Evolutionary conservation across 2,888 invertebrate species (phyloP).

Genomic region (Megamerina dolium): DNA sequence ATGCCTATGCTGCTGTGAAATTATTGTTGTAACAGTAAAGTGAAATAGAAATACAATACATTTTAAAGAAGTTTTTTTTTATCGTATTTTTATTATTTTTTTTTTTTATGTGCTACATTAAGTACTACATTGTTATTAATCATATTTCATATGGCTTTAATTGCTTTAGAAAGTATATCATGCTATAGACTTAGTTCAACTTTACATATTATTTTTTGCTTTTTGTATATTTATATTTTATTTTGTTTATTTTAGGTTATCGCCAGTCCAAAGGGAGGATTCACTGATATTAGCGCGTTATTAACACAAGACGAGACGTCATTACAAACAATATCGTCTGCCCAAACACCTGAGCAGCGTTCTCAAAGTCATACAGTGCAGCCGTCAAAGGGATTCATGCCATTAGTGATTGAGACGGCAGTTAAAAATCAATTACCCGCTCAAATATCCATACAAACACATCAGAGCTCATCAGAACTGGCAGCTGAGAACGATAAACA

Average conservation of each 20-base stretch:
- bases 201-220: too few relatives aligned
- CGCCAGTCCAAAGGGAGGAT: constrained; percentile 31
- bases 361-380: constrained; percentile 27
- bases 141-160: too few relatives aligned
- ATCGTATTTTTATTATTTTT: too few relatives aligned
- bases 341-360: constrained; percentile 32
- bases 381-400: constrained; percentile 42
- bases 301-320: constrained; percentile 22
- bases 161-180: too few relatives aligned
- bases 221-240: neutral
- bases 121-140: too few relatives aligned
- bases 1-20: too few relatives aligned
- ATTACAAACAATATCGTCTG: constrained; percentile 3
- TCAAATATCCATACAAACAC: constrained; percentile 48
- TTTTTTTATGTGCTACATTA: too few relatives aligned
- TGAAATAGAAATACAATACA: too few relatives aligned
- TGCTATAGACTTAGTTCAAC: too few relatives aligned
- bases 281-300: constrained; percentile 27
- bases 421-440: constrained; percentile 43
- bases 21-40: too few relatives aligned
- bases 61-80: too few relatives aligned
- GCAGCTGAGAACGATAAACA: constrained; percentile 48
- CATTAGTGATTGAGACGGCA: constrained; percentile 38
- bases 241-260: constrained; percentile 18
- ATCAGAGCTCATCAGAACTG: constrained; percentile 41